These are phyloP conservation scores for Hyalella azteca DNA, from an alignment of 2,888 invertebrate species.

Conservation along the genomic window DNA sequence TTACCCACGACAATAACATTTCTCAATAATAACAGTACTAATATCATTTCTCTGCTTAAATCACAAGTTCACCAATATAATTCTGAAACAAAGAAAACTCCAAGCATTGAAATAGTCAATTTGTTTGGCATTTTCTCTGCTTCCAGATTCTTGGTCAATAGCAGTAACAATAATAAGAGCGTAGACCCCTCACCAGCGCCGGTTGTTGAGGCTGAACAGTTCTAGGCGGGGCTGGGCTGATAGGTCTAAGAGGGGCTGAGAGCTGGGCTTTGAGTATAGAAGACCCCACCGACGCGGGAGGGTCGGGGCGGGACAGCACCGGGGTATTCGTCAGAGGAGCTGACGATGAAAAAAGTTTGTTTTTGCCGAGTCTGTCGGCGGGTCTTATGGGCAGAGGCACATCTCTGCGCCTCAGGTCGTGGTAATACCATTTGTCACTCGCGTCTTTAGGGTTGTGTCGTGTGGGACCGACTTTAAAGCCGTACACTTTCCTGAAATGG, in stretches of 20 bases:
- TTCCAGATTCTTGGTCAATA: too few relatives aligned
- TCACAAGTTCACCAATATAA: too few relatives aligned
- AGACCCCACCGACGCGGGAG: neutral
- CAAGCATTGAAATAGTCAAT: too few relatives aligned
- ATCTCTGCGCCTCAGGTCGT: conserved; percentile 56
- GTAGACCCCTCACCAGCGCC: conserved; percentile 13
- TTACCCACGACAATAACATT: too few relatives aligned
- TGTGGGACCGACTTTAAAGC: conserved; percentile 82
- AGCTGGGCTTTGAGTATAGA: conserved; percentile 85
- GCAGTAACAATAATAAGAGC: neutral
- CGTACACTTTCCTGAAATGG: conserved; percentile 76
- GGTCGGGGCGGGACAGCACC: neutral
- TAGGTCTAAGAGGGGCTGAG: conserved; percentile 70
- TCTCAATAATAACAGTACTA: too few relatives aligned
- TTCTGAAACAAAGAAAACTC: too few relatives aligned
- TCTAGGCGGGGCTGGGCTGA: conserved; percentile 49
- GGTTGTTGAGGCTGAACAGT: conserved; percentile 45
- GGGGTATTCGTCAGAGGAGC: neutral
- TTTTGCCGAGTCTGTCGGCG: conserved; percentile 41
- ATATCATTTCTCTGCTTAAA: too few relatives aligned
- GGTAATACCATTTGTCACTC: conserved; percentile 62
- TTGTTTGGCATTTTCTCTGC: too few relatives aligned
- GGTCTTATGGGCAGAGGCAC: conserved; percentile 50
- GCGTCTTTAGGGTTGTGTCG: conserved; percentile 60
- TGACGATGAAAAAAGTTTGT: neutral